phyloP scores from a whole-genome alignment of 1,140 invertebrate genomes.

The Schlechtendalia chinensis region DNA sequence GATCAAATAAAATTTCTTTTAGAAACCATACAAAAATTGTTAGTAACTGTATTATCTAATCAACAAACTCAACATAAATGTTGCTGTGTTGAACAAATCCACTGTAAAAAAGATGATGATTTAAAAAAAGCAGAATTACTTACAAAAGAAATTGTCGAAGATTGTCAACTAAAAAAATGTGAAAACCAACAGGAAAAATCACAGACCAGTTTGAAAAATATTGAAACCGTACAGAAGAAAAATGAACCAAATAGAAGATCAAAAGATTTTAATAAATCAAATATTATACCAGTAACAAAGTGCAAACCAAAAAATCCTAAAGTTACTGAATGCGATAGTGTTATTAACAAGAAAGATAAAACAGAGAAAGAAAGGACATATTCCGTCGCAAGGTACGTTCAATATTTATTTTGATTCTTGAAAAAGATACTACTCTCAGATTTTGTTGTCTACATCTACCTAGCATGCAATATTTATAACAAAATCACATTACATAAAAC shows the following conservation, averaged over 20 bases:
- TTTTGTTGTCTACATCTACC: too few relatives aligned
- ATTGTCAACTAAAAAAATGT: not conserved
- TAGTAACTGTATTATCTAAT: constrained; percentile 37
- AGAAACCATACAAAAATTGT: constrained; percentile 41
- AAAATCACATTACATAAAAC: too few relatives aligned
- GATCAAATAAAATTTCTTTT: constrained; percentile 48
- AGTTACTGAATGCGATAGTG: not conserved
- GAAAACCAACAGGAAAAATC: not conserved
- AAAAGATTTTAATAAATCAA: not conserved
- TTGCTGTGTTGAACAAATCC: not conserved
- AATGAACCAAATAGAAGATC: not conserved
- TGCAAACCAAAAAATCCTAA: not conserved
- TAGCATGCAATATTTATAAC: too few relatives aligned
- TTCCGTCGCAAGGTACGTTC: constrained; percentile 2
- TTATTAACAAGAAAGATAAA: not conserved
- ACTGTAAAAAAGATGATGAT: constrained; percentile 8
- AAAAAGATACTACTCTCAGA: too few relatives aligned
- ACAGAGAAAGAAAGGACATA: constrained; percentile 24
- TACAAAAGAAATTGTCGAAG: not conserved
- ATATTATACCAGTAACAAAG: not conserved
- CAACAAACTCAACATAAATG: constrained; percentile 37
- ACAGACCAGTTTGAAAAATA: not conserved
- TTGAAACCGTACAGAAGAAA: not conserved
- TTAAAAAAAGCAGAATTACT: not conserved
- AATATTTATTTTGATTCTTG: not conserved